Evolutionary conservation across 1,140 invertebrate genomes (phyloP), one percentile per base, ranked within the genome.

Genomic region (Bombus huntii): DNA sequence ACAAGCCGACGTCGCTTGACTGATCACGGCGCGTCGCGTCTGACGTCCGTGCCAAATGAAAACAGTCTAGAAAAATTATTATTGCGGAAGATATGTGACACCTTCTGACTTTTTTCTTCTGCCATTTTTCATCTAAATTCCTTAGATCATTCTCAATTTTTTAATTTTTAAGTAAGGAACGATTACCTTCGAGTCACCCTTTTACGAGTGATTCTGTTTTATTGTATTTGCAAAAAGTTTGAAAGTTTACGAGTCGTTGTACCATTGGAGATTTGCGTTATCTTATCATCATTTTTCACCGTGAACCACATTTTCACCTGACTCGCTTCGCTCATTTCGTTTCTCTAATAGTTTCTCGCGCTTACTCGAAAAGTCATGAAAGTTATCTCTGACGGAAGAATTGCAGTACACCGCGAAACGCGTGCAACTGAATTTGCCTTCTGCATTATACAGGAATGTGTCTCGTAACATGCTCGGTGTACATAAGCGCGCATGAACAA

Each of bases 361-460:
- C 34, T 10, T 15, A 31, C 12, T 62, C 31, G 34, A 31, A 57
- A 75, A 57, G 44, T 75, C 59, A 44, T 44, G 59, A 74, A 73
- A 74, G 78, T 81, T 81, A 57, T 85, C 70, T 66, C 42, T 34
- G 13, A 34, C 28, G 42, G 42, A 31, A n/a, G 59, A 57, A 44
- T 31, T 28, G 59, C 65, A 47, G 66, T 34, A 53, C 42, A 65
- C 18, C 31, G 39, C 42, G 42, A 78, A 85, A 85, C 83, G 77
- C 78, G 66, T 57, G 62, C 57, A 72, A 74, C 70, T 39, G 72
- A 89, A 92, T 93, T 93, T 91, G 85, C 90, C 81, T 91, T 88
- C 65, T 95, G 91, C 87, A 95, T 94, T 94, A 95, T 94, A 90
- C 76, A 95, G 91, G 92, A 94, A 93, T 92, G 92, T 93, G 90